Evolutionary conservation across 37 sponge, comb jelly and placozoan genomes (phyloP).

Genomic region (Ianthella basta): DNA sequence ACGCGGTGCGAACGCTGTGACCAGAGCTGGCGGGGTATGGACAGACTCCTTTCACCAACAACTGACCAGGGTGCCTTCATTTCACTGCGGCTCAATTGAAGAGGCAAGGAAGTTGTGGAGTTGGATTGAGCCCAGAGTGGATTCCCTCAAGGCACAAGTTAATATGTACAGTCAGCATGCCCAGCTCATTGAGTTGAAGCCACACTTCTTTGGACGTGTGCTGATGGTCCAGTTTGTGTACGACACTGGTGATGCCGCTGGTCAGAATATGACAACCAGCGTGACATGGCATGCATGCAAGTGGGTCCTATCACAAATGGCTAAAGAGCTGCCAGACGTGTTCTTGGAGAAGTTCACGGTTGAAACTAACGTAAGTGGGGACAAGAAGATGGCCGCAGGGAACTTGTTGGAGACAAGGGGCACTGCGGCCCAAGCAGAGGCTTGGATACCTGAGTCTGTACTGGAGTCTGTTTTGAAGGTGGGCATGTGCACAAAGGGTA

Average conservation of each 20-base stretch:
- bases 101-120: conserved; percentile 48
- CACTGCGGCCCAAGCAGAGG: conserved; percentile 69
- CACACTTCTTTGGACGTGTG: conserved; percentile 39
- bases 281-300: conserved; percentile 68
- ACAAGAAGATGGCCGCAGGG: conserved; percentile 53
- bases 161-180: conserved; percentile 66
- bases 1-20: conserved; percentile 67
- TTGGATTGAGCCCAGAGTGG: conserved; percentile 45
- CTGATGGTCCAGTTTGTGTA: conserved; percentile 56
- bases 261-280: conserved; percentile 86
- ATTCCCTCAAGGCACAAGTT: conserved; percentile 44
- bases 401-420: conserved; percentile 51
- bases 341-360: conserved; percentile 49
- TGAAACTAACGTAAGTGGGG: conserved; percentile 57
- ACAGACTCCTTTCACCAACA: conserved; percentile 25
- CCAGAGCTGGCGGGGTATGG: conserved; percentile 66
- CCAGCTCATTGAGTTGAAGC: conserved; percentile 30
- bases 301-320: conserved; percentile 52
- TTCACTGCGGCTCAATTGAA: conserved; percentile 19
- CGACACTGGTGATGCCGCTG: conserved; percentile 65
- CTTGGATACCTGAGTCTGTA: conserved; percentile 75
- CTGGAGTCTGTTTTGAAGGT: conserved; percentile 73
- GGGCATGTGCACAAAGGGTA: conserved; percentile 21
- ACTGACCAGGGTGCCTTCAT: conserved; percentile 56
- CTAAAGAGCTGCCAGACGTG: conserved; percentile 49